A percentile compares a stretch with the other conserved stretches of the same genome.
These are phyloP conservation scores for Megalurothrips usitatus DNA, from an alignment of 2,888 invertebrate genomes.

Conservation along the genomic window DNA sequence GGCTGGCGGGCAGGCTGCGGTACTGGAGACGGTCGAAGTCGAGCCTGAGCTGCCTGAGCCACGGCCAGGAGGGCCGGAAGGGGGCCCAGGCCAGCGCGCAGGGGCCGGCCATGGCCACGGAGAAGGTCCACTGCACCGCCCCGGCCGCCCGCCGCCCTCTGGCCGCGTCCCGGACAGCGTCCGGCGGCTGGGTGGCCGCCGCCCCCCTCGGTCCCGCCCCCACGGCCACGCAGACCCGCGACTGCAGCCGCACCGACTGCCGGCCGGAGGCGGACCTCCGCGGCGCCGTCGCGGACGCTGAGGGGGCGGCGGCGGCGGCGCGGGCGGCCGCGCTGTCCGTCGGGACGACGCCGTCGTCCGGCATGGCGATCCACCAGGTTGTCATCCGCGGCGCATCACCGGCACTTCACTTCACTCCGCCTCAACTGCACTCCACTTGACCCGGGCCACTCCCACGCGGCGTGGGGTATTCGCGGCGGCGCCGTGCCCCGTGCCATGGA, in stretches of 20 bases:
- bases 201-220: conserved; percentile 50
- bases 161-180: conserved; percentile 57
- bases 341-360: conserved; percentile 34
- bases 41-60: not conserved
- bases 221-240: conserved; percentile 54
- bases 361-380: no score
- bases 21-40: conserved; percentile 1
- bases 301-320: not conserved
- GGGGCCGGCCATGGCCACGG: conserved; percentile 47
- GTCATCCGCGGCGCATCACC: no score
- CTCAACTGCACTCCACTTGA: no score
- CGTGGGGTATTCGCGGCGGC: no score
- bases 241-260: conserved; percentile 46
- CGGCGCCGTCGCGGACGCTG: not conserved
- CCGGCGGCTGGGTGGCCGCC: not conserved
- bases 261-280: conserved; percentile 25
- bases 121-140: conserved; percentile 37
- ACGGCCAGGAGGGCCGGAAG: conserved; percentile 41
- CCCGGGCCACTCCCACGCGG: no score
- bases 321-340: not conserved
- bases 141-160: conserved; percentile 50
- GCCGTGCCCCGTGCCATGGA: no score
- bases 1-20: conserved; percentile 3
- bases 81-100: conserved; percentile 50
- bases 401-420: no score